A percentile compares a stretch with the other conserved stretches of the same genome.
phyloP scores from a whole-genome alignment of 2,797 vertebrate species.

The Enteromius radiatus region DNA sequence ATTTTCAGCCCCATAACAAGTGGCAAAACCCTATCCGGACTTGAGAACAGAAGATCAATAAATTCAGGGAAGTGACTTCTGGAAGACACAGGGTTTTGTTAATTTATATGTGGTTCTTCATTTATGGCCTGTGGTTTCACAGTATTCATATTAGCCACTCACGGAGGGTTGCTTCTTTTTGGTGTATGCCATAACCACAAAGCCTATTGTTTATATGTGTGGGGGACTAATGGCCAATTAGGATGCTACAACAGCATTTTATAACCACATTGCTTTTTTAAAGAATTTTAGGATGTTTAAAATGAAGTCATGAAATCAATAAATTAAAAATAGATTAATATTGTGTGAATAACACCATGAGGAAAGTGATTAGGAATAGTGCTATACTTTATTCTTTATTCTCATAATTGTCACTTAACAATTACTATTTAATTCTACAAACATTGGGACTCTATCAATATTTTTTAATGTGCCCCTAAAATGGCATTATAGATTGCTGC shows the following conservation, averaged over 20 bases:
- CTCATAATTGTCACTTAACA: neutral
- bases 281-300: neutral
- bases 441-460: neutral
- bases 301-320: neutral
- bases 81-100: constrained; percentile 9
- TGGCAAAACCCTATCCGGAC: constrained; percentile 15
- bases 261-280: neutral
- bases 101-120: constrained; percentile 34
- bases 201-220: constrained; percentile 32
- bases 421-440: neutral
- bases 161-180: constrained; percentile 14
- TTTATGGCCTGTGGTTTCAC: constrained; percentile 48
- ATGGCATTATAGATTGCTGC: neutral
- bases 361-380: constrained; percentile 16
- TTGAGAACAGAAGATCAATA: constrained; percentile 27
- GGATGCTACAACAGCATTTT: neutral
- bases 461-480: neutral
- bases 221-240: constrained; percentile 27
- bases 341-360: neutral
- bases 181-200: constrained; percentile 45
- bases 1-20: constrained; percentile 18
- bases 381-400: neutral
- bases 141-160: constrained; percentile 20
- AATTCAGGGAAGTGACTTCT: constrained; percentile 18
- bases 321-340: neutral